Evolutionary conservation across 2,888 invertebrate genomes (phyloP).

Genomic region (Xylota segnis): DNA sequence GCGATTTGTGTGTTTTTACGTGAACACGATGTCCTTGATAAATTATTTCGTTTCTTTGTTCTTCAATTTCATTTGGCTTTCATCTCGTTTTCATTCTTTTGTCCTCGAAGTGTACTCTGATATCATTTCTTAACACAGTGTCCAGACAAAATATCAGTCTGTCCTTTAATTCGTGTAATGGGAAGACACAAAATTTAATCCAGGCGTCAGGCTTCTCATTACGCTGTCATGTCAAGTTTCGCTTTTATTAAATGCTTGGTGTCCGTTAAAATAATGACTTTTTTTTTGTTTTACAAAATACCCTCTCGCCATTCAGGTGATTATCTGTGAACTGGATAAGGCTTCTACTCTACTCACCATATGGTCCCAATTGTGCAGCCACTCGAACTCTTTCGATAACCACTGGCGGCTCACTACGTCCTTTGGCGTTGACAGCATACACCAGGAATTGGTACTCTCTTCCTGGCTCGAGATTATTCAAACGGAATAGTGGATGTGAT

Average conservation of each 20-base stretch:
- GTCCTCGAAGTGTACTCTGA: conserved; percentile 9
- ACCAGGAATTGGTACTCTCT: conserved; percentile 91
- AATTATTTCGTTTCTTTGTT: conserved; percentile 27
- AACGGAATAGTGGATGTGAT: conserved; percentile 89
- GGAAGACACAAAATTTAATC: conserved; percentile 21
- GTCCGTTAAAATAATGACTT: neutral
- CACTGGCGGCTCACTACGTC: conserved; percentile 90
- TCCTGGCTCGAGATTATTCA: conserved; percentile 91
- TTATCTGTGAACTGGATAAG: neutral
- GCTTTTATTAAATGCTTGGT: neutral
- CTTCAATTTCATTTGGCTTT: conserved; percentile 21
- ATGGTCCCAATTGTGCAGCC: conserved; percentile 84
- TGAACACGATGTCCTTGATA: conserved; percentile 36
- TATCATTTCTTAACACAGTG: conserved; percentile 22
- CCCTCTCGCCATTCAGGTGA: neutral
- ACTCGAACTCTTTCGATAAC: conserved; percentile 86
- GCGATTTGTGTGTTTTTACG: conserved; percentile 41
- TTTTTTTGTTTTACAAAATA: neutral
- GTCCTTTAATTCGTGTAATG: neutral
- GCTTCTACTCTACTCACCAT: conserved; percentile 81
- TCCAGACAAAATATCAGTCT: conserved; percentile 23
- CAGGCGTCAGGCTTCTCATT: conserved; percentile 7
- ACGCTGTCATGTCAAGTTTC: conserved; percentile 12
- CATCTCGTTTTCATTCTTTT: conserved; percentile 20
- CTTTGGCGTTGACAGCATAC: conserved; percentile 93